phyloP scores from a whole-genome alignment of 2,113 vertebrate genomes.

The Scartelaos histophorus region DNA sequence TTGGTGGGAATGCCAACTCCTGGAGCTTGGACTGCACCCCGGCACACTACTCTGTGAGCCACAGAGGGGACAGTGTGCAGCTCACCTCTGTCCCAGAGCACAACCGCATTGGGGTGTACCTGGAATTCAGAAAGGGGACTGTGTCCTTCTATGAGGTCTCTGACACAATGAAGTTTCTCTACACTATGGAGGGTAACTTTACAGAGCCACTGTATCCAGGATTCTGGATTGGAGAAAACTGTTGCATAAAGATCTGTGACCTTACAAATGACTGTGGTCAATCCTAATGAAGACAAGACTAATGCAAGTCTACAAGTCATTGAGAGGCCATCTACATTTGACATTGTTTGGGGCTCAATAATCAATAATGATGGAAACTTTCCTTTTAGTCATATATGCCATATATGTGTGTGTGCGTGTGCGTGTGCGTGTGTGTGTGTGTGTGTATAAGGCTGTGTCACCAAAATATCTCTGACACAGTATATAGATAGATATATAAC shows the following conservation, averaged over 20 bases:
- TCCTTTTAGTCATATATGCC: too few relatives aligned
- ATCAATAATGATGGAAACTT: too few relatives aligned
- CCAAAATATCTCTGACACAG: too few relatives aligned
- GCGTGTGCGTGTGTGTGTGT: too few relatives aligned
- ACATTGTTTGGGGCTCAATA: too few relatives aligned
- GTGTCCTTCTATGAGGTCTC: slow-evolving; percentile 64
- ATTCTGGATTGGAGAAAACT: slow-evolving; percentile 62
- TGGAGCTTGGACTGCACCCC: slow-evolving; percentile 62
- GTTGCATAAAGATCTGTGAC: slow-evolving; percentile 59
- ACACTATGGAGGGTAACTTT: slow-evolving; percentile 42
- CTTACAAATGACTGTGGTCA: slow-evolving; percentile 4
- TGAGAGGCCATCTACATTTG: too few relatives aligned
- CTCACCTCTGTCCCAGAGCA: slow-evolving; percentile 22
- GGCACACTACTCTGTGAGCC: slow-evolving; percentile 52
- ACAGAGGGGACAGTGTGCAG: slow-evolving; percentile 22
- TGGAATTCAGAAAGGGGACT: slow-evolving; percentile 50
- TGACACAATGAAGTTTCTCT: slow-evolving; percentile 54
- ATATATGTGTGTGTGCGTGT: too few relatives aligned
- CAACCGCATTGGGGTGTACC: slow-evolving; percentile 52
- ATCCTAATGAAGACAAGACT: not conserved
- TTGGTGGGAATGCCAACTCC: slow-evolving; percentile 52
- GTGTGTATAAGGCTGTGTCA: too few relatives aligned
- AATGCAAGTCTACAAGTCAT: slow-evolving; percentile 2
- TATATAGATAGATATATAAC: too few relatives aligned
- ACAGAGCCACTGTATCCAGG: slow-evolving; percentile 61